Evolutionary conservation across 1,140 invertebrate genomes (phyloP), one percentile per base, ranked within the genome.

Genomic region (Bombus turneri): DNA sequence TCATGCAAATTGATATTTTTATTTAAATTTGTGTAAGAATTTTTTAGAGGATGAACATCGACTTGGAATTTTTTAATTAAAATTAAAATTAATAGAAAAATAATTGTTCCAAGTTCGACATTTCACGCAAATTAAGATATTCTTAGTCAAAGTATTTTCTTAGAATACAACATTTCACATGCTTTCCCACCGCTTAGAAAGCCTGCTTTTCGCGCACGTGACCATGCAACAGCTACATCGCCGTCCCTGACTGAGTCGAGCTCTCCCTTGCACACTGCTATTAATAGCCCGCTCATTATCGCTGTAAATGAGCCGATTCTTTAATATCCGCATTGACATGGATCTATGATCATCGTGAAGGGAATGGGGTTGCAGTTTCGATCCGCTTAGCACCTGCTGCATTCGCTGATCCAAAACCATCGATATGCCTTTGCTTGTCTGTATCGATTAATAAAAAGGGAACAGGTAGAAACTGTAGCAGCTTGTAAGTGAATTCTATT

Each of bases 201-300:
- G 76, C 66, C 73, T 83, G 66, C 78, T 73, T 83, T 71, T 86
- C 83, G 53, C 81, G 28, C 75, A 71, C 81, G 68, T 79, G 37
- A 74, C 72, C 69, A 53, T n/a, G 5, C 41, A 69, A 31, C 28
- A 39, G 64, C 25, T 12, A 31, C n/a, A 37, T 28, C 25, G 76
- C 57, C 68, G 75, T 68, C 62, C 62, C 66, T 68, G 72, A 43
- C 25, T 53, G 22, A 69, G 18, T 15, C 57, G n/a, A 28, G 74
- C 64, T 89, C 69, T 78, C 81, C 72, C 83, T 85, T 88, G 88
- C 87, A 66, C 87, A 72, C 8, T 41, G 88, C 93, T 95, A 95
- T 95, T 95, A 93, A 95, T 95, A 94, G 93, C 89, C 87, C 83
- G 90, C 94, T 94, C 94, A 94, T 95, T 95, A 95, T 93, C 94